Conservation (phyloP, 2,113 vertebrate genomes). For the Limanda limanda region DNA sequence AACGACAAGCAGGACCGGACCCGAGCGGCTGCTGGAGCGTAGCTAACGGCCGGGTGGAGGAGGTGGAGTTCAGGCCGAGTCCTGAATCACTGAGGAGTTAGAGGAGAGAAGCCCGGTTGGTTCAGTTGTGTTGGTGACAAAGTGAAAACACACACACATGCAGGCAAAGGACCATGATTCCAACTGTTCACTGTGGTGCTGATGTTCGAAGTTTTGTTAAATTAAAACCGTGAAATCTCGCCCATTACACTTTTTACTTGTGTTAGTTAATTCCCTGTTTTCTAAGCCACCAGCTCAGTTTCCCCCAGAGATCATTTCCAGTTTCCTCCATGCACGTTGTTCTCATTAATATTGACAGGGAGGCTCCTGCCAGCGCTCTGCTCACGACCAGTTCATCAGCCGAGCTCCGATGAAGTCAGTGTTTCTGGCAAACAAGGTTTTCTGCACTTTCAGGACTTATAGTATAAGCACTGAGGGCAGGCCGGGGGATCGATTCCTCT, state of each 20-base stretch:
- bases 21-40: no score
- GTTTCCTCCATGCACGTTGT: slow-evolving; percentile 10
- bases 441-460: slow-evolving; percentile 52
- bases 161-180: no score
- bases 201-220: neutral
- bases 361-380: slow-evolving; percentile 21
- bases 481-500: slow-evolving; percentile 49
- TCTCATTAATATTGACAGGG: slow-evolving; percentile 44
- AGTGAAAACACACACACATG: no score
- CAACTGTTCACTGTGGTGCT: no score
- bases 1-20: no score
- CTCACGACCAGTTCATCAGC: slow-evolving; percentile 49
- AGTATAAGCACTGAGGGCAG: slow-evolving; percentile 51
- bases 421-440: slow-evolving; percentile 66
- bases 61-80: no score
- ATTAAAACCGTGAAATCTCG: neutral
- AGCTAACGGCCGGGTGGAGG: no score
- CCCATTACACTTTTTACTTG: neutral
- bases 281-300: neutral
- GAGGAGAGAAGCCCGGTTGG: no score
- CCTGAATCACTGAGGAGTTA: no score
- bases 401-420: slow-evolving; percentile 57
- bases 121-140: no score
- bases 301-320: slow-evolving; percentile 1
- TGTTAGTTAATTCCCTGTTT: neutral